Evolutionary conservation across 1,140 invertebrate species (phyloP).

Genomic region (Harpegnathos saltator): DNA sequence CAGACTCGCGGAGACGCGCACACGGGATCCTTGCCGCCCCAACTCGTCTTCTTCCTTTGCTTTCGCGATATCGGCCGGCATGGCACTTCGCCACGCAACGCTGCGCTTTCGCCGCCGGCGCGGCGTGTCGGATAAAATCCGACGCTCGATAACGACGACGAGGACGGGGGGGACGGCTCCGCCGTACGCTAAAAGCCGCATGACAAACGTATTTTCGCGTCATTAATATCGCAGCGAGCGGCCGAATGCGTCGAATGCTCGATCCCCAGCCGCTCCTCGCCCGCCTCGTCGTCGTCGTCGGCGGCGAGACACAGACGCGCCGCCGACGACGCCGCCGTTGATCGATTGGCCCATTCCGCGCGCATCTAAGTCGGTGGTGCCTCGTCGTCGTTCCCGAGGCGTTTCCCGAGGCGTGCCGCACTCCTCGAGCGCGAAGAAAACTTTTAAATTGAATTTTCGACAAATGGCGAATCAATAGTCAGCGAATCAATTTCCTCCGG

Average conservation of each 20-base stretch:
- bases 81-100: conserved; percentile 24
- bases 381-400: neutral
- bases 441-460: conserved; percentile 21
- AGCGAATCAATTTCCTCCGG: conserved; percentile 13
- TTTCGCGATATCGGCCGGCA: neutral
- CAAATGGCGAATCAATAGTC: neutral
- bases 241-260: conserved; percentile 1
- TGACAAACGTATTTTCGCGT: conserved; percentile 8
- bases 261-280: neutral
- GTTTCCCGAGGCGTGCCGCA: neutral
- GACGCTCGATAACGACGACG: neutral
- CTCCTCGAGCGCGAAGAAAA: neutral
- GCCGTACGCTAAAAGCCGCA: conserved; percentile 4
- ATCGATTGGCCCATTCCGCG: conserved; percentile 44
- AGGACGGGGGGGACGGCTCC: neutral
- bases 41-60: neutral
- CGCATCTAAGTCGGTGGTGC: conserved; percentile 11
- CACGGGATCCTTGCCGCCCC: conserved; percentile 6
- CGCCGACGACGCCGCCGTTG: neutral
- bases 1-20: conserved; percentile 48
- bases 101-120: conserved; percentile 5
- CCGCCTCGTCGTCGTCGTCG: neutral
- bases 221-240: conserved; percentile 39
- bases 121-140: neutral
- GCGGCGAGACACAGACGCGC: neutral